Conservation (phyloP, 2,113 vertebrate genomes). For the Noturus placidus region DNA sequence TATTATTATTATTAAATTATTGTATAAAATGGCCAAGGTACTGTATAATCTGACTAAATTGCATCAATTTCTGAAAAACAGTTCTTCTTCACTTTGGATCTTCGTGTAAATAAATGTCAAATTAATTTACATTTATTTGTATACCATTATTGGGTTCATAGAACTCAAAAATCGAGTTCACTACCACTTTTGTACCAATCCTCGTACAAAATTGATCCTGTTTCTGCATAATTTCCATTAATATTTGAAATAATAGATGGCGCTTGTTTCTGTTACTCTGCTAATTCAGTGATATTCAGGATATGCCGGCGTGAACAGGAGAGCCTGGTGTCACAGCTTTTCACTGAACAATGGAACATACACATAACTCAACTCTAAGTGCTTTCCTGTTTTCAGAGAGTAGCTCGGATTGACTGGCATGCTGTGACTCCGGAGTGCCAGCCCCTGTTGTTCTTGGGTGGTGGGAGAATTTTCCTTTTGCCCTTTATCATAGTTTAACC, state of each 20-base stretch:
- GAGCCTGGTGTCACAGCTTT: slow-evolving; percentile 45
- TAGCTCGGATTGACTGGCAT: slow-evolving; percentile 10
- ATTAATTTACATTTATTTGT: no score
- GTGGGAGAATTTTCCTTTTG: background rate
- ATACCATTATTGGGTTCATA: no score
- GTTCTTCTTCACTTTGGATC: no score
- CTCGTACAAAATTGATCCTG: background rate
- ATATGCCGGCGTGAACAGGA: slow-evolving; percentile 20
- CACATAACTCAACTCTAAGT: slow-evolving; percentile 43
- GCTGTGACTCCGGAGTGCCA: background rate
- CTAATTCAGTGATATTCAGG: background rate
- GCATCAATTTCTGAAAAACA: no score
- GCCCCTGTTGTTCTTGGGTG: slow-evolving; percentile 30
- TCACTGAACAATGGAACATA: slow-evolving; percentile 52
- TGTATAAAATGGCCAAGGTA: no score
- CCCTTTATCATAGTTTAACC: slow-evolving; percentile 14
- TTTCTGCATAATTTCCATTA: background rate
- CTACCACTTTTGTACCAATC: no score
- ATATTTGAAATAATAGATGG: background rate
- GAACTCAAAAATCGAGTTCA: no score
- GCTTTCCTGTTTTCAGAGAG: slow-evolving; percentile 53
- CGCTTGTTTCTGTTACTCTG: slow-evolving; percentile 9
- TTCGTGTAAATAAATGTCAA: no score
- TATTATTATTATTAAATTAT: no score
- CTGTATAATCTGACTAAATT: no score